Percentiles rank a stretch among this genome's conserved stretches.
Conservation (phyloP, 2,888 invertebrate genomes). For the Pseudoips prasinana region DNA sequence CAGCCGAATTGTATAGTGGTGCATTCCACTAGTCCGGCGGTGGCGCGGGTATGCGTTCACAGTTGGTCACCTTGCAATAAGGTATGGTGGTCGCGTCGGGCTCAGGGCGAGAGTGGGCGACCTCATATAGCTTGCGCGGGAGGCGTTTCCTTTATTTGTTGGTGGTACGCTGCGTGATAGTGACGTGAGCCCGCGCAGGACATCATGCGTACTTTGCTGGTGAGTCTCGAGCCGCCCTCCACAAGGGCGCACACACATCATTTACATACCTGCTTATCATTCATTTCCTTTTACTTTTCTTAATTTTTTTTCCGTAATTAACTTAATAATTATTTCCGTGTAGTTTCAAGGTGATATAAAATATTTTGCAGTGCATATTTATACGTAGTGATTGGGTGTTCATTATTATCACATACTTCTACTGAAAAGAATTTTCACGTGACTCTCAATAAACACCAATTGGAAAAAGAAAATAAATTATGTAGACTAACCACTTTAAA, state of each 20-base stretch:
- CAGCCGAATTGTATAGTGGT: conserved; percentile 61
- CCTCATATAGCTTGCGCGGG: conserved; percentile 77
- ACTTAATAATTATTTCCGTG: conserved; percentile 11
- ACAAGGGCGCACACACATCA: conserved; percentile 42
- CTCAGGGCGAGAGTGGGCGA: conserved; percentile 78
- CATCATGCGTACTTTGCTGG: conserved; percentile 76
- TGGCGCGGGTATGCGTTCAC: conserved; percentile 46
- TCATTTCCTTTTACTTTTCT: conserved; percentile 13
- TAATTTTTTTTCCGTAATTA: conserved; percentile 1
- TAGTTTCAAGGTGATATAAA: conserved; percentile 23
- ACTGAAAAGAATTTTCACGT: too few species aligned
- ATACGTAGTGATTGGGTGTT: too few species aligned
- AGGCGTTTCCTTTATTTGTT: conserved; percentile 78
- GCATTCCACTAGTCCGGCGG: conserved; percentile 43
- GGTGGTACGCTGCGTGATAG: conserved; percentile 68
- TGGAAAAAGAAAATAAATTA: too few species aligned
- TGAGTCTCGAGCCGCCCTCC: conserved; percentile 53
- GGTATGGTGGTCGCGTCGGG: conserved; percentile 74
- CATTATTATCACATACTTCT: too few species aligned
- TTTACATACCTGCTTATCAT: conserved; percentile 30
- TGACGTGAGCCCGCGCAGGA: conserved; percentile 66
- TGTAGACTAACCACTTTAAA: too few species aligned
- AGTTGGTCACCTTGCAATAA: conserved; percentile 76
- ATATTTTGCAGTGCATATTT: too few species aligned
- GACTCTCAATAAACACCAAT: too few species aligned